Percentiles rank a stretch among this genome's conserved stretches.
Evolutionary conservation across 1,140 invertebrate species (phyloP).

Genomic region (Dolichoris vasculosae): DNA sequence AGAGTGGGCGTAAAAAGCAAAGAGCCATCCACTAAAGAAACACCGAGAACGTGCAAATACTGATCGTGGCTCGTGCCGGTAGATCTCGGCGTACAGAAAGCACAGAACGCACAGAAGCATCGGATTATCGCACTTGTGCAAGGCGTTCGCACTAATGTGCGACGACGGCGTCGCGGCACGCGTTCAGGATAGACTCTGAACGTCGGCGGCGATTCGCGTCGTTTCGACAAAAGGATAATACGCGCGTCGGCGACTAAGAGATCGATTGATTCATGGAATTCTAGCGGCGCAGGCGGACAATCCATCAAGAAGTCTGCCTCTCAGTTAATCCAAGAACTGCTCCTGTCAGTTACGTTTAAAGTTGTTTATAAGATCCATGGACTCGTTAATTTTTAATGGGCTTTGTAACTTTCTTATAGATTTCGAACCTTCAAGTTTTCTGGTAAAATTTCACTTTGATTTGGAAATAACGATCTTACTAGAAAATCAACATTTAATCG

Average conservation of each 20-base stretch:
- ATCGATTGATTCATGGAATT: constrained; percentile 26
- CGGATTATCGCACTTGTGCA: constrained; percentile 8
- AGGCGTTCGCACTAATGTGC: not conserved
- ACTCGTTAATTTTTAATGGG: constrained; percentile 1
- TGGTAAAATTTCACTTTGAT: not conserved
- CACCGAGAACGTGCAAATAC: not conserved
- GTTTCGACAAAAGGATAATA: not conserved
- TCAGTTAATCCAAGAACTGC: not conserved
- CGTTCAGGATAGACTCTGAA: not conserved
- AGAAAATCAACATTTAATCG: not conserved
- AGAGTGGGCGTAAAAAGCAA: not conserved
- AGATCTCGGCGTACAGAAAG: not conserved
- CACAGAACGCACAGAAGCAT: not conserved
- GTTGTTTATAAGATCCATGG: not conserved
- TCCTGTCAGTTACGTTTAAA: not conserved
- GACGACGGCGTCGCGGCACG: not conserved
- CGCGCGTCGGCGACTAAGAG: not conserved
- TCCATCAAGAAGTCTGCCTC: too few species aligned
- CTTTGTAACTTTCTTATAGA: not conserved
- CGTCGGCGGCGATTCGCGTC: not conserved
- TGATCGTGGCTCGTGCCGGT: not conserved
- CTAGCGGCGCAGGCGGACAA: not conserved
- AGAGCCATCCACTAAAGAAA: not conserved
- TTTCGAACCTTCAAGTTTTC: not conserved
- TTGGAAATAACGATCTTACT: not conserved